Base-by-base conservation (phyloP, 2,888 invertebrate species). In the Caenorhabditis wallacei region DNA sequence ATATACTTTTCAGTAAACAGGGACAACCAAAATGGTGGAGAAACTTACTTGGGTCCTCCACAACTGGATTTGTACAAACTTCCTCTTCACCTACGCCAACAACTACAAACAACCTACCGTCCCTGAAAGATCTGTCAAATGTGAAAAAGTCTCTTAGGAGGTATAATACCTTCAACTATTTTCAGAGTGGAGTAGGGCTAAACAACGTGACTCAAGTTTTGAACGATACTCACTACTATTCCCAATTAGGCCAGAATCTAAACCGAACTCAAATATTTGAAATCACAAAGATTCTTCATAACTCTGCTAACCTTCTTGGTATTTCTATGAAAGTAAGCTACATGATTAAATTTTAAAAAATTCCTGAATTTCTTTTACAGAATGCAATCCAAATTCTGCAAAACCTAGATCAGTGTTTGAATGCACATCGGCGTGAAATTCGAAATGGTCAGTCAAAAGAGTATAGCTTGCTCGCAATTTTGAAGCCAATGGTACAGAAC, bases 321-420 rank as follows among this genome's bases (percentile, higher is more conserved):
- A 80, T 83, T 13, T 43, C 68, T 10, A 18, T 54, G 2, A 48
- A 70, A 30, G 30, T 30, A 26, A 5, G 56, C 13, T 30, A 30
- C 30, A 30, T 30, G 8, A 30, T 11, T 24, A 11, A 8, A 53
- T n/a, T n/a, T 20, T 22, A 5, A 53, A 22, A 11, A 22, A 10
- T 30, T 22, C 1, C 18, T 35, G 4, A 20, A 11, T 51, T 22
- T n/a, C 63, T 70, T n/a, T n/a, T 30, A 30, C 40, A 82, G 83
- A 71, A 83, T 20, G 70, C 79, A 2, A 7, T 40, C 0, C 78
- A 79, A 63, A 82, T 82, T 20, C 53, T 82, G n/a, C 22, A 46
- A 46, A 82, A 82, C 22, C 69, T 82, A 54, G 82, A 82, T 51
- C 35, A 68, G 10, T 22, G 46, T n/a, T 22, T 82, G 69, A 63